Evolutionary conservation across 2,797 vertebrate species (phyloP), one percentile per base, ranked within the genome.

Genomic region (Macropus fuliginosus): DNA sequence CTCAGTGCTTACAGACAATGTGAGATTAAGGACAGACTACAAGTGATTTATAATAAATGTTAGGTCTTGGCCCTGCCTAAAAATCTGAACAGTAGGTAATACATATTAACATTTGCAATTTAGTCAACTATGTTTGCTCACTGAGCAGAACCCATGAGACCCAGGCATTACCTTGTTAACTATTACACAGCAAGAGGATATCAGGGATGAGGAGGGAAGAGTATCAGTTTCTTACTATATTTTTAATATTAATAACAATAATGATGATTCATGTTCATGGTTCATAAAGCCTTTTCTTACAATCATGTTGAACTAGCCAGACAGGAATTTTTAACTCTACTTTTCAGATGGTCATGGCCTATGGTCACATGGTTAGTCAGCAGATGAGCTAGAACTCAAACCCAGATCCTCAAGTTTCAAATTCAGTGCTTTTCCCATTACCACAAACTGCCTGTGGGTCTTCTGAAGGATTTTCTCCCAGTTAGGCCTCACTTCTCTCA

Each of bases 31-130:
- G 46, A 97, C 92, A 96, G 28, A 4, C 40, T 97, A 94, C 55
- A 91, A 89, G 10, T 91, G 90, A 92, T 93, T 96, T 95, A 90
- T 93, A 97, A 93, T 90, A 74, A 93, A 57, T 95, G 57, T 91
- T 55, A 91, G 31, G 74, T 74, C 62, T 74, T n/a, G 0, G 5
- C 31, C 91, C 0, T 95, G 14, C 59, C 18, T 87, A 55, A 91
- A 55, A 89, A 87, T 91, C 55, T 91, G 62, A 92, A n/a, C 31
- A 95, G 91, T 90, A 0, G 90, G 89, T 50, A 91, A 28, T 24
- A 1, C 28, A 29, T 91, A 40, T 56, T 93, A 95, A 93, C 34
- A 40, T 66, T 54, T 95, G 29, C 14, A 31, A 94, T 40, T 55
- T 54, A 92, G 55, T 94, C 56, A 74, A 31, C 14, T 92, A 34